Evolutionary conservation across 2,797 vertebrate species (phyloP).

Genomic region (Rhincodon typus): DNA sequence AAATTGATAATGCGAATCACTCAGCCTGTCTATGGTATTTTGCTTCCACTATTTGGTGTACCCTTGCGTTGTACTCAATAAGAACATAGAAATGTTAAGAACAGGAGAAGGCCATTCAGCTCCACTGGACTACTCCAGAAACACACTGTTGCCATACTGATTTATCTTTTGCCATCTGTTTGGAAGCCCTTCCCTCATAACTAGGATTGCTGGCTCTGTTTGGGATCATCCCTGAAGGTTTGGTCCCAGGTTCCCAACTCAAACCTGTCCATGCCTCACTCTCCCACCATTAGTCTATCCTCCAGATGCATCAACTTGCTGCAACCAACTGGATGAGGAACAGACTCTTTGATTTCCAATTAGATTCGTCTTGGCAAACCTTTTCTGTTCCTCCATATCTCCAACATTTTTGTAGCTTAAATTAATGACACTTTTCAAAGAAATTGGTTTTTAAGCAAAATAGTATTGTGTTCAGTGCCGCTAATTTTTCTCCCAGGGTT

Average conservation of each 20-base stretch:
- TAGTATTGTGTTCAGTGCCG: background rate
- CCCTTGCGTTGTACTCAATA: background rate
- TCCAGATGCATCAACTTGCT: background rate
- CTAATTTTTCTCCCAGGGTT: background rate
- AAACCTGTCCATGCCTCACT: background rate
- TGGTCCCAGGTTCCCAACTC: background rate
- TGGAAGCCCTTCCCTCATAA: background rate
- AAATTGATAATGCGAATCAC: no score
- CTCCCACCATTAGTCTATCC: background rate
- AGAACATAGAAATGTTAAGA: background rate
- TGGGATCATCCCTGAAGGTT: background rate
- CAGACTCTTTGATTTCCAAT: no score
- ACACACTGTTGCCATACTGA: background rate
- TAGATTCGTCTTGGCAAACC: no score
- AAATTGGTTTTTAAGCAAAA: background rate
- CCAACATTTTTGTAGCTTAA: background rate
- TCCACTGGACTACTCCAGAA: background rate
- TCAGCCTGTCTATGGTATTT: no score
- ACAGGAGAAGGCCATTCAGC: background rate
- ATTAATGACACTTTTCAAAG: background rate
- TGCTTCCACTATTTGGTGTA: no score
- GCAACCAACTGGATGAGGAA: no score
- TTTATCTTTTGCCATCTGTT: background rate
- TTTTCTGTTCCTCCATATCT: background rate
- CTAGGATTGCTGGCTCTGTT: background rate